Conservation (phyloP, 1,140 invertebrate genomes). For the Papilio aristodemus region DNA sequence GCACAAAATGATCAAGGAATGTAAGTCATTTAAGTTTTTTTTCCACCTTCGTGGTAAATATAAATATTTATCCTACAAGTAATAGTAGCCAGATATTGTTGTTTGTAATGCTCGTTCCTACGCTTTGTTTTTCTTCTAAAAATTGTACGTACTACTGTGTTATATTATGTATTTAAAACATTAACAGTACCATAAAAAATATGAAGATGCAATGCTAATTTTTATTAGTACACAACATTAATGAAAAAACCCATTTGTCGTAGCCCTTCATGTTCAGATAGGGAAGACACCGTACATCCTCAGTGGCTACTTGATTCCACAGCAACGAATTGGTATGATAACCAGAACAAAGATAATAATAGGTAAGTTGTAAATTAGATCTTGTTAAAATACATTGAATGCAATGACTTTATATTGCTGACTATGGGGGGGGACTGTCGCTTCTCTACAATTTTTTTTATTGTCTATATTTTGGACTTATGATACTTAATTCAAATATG, state of each 20-base stretch:
- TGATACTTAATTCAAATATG: no score
- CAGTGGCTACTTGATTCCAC: constrained; percentile 85
- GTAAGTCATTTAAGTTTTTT: constrained; percentile 51
- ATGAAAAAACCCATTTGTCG: constrained; percentile 38
- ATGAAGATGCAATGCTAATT: not conserved
- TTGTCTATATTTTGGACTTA: no score
- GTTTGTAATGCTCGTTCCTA: not conserved
- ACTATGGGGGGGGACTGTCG: no score
- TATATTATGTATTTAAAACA: no score
- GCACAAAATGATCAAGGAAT: constrained; percentile 76
- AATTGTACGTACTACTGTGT: not conserved
- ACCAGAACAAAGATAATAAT: constrained; percentile 51
- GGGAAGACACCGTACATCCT: constrained; percentile 84
- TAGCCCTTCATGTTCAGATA: constrained; percentile 72
- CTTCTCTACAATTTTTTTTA: no score
- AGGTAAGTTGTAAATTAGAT: constrained; percentile 49
- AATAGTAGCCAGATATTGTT: not conserved
- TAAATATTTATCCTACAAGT: not conserved
- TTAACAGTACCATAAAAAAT: not conserved
- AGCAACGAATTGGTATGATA: constrained; percentile 76
- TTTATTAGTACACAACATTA: no score
- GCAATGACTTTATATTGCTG: not conserved
- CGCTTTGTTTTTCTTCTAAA: constrained; percentile 6
- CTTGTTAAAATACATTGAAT: no score
- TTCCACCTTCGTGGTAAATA: not conserved